phyloP scores from a whole-genome alignment of 2,797 vertebrate genomes.

The Microhierax caerulescens region DNA sequence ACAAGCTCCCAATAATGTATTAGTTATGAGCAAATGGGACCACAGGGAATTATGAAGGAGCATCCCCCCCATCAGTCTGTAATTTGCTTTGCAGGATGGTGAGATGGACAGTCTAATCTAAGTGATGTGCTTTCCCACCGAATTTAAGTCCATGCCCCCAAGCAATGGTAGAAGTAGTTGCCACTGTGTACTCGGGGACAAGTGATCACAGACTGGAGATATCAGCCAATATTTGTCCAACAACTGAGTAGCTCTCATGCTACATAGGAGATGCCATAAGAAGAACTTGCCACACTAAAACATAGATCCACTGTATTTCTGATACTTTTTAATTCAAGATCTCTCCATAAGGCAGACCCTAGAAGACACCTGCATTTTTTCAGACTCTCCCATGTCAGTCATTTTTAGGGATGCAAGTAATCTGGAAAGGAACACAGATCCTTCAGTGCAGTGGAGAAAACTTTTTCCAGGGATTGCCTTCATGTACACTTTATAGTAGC shows the following conservation, averaged over 20 bases:
- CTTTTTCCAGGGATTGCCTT: not conserved
- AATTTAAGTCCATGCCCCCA: not conserved
- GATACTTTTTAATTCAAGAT: not conserved
- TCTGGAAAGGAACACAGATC: not conserved
- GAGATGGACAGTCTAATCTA: not conserved
- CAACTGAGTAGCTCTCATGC: not conserved
- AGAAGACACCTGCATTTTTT: not conserved
- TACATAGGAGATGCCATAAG: not conserved
- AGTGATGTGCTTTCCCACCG: not conserved
- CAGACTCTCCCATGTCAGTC: not conserved
- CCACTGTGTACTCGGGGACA: not conserved
- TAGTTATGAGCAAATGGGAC: not conserved
- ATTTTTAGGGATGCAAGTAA: not conserved
- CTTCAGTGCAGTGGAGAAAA: not conserved
- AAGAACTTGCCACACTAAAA: not conserved
- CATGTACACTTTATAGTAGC: not conserved
- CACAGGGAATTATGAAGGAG: not conserved
- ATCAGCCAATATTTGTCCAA: not conserved
- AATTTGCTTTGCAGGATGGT: not conserved
- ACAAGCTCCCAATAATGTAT: not conserved
- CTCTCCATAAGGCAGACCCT: not conserved
- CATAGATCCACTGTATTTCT: not conserved
- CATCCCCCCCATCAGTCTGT: not conserved
- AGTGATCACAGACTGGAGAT: not conserved
- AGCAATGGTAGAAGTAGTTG: not conserved